Conservation (phyloP, 2,888 invertebrate genomes). For the Therioaphis trifolii region DNA sequence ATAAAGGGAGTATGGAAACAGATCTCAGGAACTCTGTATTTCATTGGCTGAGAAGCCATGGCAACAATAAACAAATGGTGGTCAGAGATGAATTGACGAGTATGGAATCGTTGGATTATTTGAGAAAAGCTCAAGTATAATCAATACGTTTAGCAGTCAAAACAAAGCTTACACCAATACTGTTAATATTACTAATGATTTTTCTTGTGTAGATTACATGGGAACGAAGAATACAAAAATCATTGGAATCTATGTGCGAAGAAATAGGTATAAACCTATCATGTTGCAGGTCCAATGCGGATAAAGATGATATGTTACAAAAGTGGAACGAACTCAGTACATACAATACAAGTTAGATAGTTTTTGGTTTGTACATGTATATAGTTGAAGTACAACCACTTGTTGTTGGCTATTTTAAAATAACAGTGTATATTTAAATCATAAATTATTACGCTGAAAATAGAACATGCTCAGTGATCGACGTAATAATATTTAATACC, state of each 20-base stretch:
- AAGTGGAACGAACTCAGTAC: slow-evolving; percentile 95
- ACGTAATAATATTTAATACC: no score
- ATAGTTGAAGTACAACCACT: no score
- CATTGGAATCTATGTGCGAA: slow-evolving; percentile 92
- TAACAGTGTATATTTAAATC: no score
- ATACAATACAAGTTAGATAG: slow-evolving; percentile 80
- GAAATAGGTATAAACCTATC: slow-evolving; percentile 85
- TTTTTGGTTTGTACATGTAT: background rate
- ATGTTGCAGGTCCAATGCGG: slow-evolving; percentile 78
- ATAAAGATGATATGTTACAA: slow-evolving; percentile 83
- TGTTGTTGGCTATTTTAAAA: no score
- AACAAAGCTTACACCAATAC: background rate
- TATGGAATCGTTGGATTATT: slow-evolving; percentile 78
- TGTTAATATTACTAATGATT: no score
- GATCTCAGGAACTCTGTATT: slow-evolving; percentile 86
- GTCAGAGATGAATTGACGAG: slow-evolving; percentile 67
- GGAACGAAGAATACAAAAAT: slow-evolving; percentile 95
- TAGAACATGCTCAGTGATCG: no score
- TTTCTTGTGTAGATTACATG: slow-evolving; percentile 75
- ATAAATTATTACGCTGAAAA: no score
- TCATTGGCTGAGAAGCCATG: slow-evolving; percentile 78
- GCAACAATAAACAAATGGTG: slow-evolving; percentile 67
- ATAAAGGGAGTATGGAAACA: slow-evolving; percentile 82
- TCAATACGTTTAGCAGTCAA: background rate
- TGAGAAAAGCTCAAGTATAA: slow-evolving; percentile 81